Evolutionary conservation across 92 coral and sea anemone species (phyloP).

Genomic region (Micromussa lordhowensis): DNA sequence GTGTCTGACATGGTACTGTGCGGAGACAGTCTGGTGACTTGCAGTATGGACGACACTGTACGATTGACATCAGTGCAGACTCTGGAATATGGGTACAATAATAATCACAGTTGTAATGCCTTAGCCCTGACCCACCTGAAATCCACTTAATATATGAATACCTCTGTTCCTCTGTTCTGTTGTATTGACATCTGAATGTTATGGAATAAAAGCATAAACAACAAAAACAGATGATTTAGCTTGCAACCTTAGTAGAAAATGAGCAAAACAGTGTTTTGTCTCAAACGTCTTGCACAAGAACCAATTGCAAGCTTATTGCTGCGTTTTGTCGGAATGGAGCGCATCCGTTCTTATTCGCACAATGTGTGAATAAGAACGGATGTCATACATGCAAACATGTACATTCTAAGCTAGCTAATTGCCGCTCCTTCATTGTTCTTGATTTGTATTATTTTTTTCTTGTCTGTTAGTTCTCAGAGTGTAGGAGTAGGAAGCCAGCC

Average conservation of each 20-base stretch:
- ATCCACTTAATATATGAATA: neutral
- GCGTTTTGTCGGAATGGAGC: too few species aligned
- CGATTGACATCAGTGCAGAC: slow-evolving; percentile 78
- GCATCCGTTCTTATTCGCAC: too few species aligned
- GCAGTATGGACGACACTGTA: slow-evolving; percentile 89
- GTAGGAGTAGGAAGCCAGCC: slow-evolving; percentile 82
- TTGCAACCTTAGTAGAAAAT: too few species aligned
- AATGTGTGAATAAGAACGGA: too few species aligned
- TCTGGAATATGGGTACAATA: slow-evolving; percentile 79
- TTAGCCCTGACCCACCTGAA: too few species aligned
- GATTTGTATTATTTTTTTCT: neutral
- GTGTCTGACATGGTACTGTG: slow-evolving; percentile 72
- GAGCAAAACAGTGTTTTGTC: too few species aligned
- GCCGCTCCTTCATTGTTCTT: neutral
- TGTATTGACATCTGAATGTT: neutral
- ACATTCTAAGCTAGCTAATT: too few species aligned
- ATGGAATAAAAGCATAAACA: neutral
- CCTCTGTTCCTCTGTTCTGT: too few species aligned
- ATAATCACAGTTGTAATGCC: neutral
- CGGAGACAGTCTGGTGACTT: slow-evolving; percentile 72
- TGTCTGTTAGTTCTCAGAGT: slow-evolving; percentile 67
- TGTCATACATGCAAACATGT: too few species aligned
- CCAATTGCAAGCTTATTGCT: too few species aligned
- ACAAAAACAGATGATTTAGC: too few species aligned
- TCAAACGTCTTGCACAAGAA: too few species aligned